A percentile compares a stretch with the other conserved stretches of the same genome.
phyloP scores from a whole-genome alignment of 2,888 invertebrate genomes.

The Melanostoma mellinum region DNA sequence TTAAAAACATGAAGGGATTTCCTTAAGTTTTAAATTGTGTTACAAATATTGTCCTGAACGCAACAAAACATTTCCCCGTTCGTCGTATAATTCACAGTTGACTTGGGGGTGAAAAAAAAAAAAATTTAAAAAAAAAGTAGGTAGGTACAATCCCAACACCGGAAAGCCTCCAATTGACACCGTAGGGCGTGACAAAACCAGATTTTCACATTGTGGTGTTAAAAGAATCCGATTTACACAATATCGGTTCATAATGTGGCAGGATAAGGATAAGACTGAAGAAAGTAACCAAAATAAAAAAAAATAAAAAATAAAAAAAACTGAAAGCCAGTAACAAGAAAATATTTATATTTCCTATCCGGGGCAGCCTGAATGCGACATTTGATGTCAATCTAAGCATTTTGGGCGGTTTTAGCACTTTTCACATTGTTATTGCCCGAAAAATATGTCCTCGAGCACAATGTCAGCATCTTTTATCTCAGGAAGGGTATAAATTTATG shows the following conservation, averaged over 20 bases:
- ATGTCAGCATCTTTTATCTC: conserved; percentile 6
- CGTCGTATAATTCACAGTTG: not conserved
- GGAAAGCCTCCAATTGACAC: conserved; percentile 41
- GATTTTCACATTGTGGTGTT: conserved; percentile 19
- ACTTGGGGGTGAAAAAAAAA: conserved; percentile 35
- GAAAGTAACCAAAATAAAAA: conserved; percentile 5
- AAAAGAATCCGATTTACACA: conserved; percentile 17
- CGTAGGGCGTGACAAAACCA: conserved; percentile 40
- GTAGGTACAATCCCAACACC: not conserved
- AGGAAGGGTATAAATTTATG: not conserved
- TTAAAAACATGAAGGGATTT: conserved; percentile 50
- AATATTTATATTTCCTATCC: conserved; percentile 19
- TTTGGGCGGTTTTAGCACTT: conserved; percentile 23
- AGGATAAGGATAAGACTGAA: conserved; percentile 5
- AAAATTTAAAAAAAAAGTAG: not conserved
- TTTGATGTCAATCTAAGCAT: conserved; percentile 22
- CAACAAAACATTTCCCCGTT: not conserved
- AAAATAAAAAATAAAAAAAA: not conserved
- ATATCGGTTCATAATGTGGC: conserved; percentile 21
- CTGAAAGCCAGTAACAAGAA: conserved; percentile 14
- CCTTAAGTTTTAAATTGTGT: conserved; percentile 27
- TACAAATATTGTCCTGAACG: conserved; percentile 10
- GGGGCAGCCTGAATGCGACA: conserved; percentile 15
- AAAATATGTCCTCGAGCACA: conserved; percentile 1
- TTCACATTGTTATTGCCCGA: conserved; percentile 12